phyloP scores from a whole-genome alignment of 2,888 invertebrate species.

The Hecatera dysodea region DNA sequence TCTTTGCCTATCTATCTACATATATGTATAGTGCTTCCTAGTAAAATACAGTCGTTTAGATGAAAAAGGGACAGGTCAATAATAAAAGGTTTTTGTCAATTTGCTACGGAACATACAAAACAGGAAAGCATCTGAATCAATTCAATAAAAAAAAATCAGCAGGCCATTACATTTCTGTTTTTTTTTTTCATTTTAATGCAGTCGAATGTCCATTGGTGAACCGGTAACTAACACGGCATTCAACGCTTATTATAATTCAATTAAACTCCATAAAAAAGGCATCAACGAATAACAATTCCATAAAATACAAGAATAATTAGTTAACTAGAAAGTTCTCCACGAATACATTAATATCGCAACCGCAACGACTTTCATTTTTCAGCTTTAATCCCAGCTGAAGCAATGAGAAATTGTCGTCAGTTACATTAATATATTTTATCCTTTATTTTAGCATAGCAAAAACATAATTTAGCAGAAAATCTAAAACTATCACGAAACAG shows the following conservation, averaged over 20 bases:
- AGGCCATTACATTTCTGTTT: too few species aligned
- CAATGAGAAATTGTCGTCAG: slow-evolving; percentile 71
- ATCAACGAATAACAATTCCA: slow-evolving; percentile 2
- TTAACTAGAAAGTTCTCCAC: slow-evolving; percentile 58
- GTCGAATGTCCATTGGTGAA: neutral
- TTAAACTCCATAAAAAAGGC: slow-evolving; percentile 1
- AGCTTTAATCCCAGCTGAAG: slow-evolving; percentile 73
- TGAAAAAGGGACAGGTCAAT: too few species aligned
- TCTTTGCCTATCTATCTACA: too few species aligned
- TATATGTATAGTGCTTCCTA: too few species aligned
- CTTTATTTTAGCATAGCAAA: slow-evolving; percentile 52
- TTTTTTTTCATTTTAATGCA: neutral
- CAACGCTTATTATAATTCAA: neutral
- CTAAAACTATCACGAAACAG: slow-evolving; percentile 48
- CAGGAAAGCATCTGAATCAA: too few species aligned
- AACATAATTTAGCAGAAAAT: slow-evolving; percentile 49
- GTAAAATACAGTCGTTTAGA: too few species aligned
- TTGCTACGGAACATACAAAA: too few species aligned
- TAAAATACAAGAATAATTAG: slow-evolving; percentile 54
- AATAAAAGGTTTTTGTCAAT: too few species aligned
- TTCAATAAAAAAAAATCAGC: too few species aligned
- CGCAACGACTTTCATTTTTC: slow-evolving; percentile 74
- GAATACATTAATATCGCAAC: slow-evolving; percentile 73
- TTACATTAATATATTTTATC: slow-evolving; percentile 64
- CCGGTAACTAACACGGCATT: too few species aligned